Base-by-base conservation (phyloP, 2,888 invertebrate genomes). In the Aspidiotus rigidus region DNA sequence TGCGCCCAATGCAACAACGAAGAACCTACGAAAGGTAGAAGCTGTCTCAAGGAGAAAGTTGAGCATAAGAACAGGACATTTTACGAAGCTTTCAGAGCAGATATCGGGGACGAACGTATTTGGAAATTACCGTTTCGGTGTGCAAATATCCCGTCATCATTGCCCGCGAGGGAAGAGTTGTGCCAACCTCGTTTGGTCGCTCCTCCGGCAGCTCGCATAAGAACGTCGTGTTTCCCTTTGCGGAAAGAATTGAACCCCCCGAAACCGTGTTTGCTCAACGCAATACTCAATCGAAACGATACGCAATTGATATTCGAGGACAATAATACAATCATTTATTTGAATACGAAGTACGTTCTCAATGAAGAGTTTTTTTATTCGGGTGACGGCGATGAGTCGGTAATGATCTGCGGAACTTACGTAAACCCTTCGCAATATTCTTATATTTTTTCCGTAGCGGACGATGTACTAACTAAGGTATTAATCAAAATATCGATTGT, bases 401-500 rank as follows among this genome's bases (percentile, higher is more conserved):
- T 64, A 0, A 56, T 16, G 17, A 56, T 66, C 7, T 66, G 66
- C 49, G 66, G 66, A n/a, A n/a, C n/a, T 7, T 28, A 57, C 17
- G 49, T 66, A 15, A 55, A 57, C 6, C 40, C 44, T 11, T 42
- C 57, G 13, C 17, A 17, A 15, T 59, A 42, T 44, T 44, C 55
- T 16, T 44, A 44, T 5, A 5, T 66, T 5, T 44, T 66, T 41
- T 13, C 28, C 39, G n/a, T 7, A 7, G 28, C 59, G 0, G 57
- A 66, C 17, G 59, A 66, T 15, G 6, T 41, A 17, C 40, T 17
- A 7, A 57, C 66, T 15, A 59, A 57, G 16, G n/a, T 66, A 13
- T 44, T 66, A 17, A 66, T 66, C 42, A 66, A 66, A 59, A n/a
- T 66, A 42, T 82, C 82, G 0, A 76, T 80, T 53, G 72, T 80